Evolutionary conservation across 2,888 invertebrate genomes (phyloP).

Genomic region (Lasioglossum zephyrum): DNA sequence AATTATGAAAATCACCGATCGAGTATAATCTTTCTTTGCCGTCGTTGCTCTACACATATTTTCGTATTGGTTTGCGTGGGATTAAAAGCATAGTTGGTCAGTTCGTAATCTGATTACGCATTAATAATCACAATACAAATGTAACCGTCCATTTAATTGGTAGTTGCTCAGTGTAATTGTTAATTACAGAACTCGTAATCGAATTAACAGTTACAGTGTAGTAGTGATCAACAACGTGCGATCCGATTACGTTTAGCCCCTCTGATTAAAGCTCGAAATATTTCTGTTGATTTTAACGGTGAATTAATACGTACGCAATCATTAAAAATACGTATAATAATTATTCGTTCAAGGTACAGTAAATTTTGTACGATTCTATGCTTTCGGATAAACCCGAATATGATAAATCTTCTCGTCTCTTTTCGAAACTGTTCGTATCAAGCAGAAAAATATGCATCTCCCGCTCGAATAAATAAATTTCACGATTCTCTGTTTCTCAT

Average conservation of each 20-base stretch:
- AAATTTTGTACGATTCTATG: neutral
- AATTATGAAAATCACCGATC: neutral
- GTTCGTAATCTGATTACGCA: neutral
- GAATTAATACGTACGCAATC: neutral
- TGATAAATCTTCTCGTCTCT: neutral
- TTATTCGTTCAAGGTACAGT: neutral
- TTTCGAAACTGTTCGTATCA: neutral
- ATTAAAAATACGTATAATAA: neutral
- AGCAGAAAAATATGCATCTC: neutral
- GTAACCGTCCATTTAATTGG: neutral
- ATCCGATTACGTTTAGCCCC: neutral
- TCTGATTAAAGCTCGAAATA: neutral
- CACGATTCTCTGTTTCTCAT: neutral
- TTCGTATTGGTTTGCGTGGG: neutral
- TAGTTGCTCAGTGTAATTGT: neutral
- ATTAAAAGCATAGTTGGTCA: neutral
- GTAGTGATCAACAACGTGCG: neutral
- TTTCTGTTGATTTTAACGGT: neutral
- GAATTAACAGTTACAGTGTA: neutral
- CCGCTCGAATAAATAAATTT: neutral
- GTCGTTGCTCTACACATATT: neutral
- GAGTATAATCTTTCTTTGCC: neutral
- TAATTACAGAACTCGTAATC: slow-evolving; percentile 9
- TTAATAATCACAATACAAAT: neutral
- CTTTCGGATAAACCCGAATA: neutral